Conservation (phyloP, 1,140 invertebrate genomes). For the Pachyrhynchus sulphureomaculatus region DNA sequence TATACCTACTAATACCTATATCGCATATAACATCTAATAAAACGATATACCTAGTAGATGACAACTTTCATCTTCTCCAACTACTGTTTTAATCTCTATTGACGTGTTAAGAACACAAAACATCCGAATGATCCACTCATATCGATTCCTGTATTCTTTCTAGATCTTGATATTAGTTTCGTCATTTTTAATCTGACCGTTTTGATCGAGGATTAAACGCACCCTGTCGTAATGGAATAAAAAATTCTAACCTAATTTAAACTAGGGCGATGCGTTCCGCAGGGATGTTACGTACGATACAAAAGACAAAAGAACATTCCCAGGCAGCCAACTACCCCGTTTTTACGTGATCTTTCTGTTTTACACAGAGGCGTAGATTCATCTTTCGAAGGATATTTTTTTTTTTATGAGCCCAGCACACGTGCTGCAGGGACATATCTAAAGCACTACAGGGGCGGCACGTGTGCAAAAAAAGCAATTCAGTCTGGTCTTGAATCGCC, state of each 20-base stretch:
- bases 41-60: too few relatives aligned
- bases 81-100: too few relatives aligned
- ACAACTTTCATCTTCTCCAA: too few relatives aligned
- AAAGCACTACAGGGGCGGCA: too few relatives aligned
- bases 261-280: slow-evolving; percentile 1
- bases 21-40: too few relatives aligned
- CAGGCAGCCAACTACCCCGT: slow-evolving; percentile 9
- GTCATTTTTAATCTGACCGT: slow-evolving; percentile 1
- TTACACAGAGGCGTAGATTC: slow-evolving; percentile 2
- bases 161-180: slow-evolving; percentile 1
- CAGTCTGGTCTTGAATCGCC: too few relatives aligned
- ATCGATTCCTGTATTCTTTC: not conserved
- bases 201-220: slow-evolving; percentile 4
- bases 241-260: slow-evolving; percentile 29
- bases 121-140: not conserved
- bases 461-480: too few relatives aligned
- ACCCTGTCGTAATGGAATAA: slow-evolving; percentile 15
- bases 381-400: too few relatives aligned
- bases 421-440: too few relatives aligned
- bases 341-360: slow-evolving; percentile 7
- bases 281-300: slow-evolving; percentile 3
- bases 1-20: too few relatives aligned
- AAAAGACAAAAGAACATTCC: slow-evolving; percentile 21
- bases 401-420: too few relatives aligned
- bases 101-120: not conserved